Conservation (phyloP, 92 coral and sea anemone species). For the Heliopora coerulea region DNA sequence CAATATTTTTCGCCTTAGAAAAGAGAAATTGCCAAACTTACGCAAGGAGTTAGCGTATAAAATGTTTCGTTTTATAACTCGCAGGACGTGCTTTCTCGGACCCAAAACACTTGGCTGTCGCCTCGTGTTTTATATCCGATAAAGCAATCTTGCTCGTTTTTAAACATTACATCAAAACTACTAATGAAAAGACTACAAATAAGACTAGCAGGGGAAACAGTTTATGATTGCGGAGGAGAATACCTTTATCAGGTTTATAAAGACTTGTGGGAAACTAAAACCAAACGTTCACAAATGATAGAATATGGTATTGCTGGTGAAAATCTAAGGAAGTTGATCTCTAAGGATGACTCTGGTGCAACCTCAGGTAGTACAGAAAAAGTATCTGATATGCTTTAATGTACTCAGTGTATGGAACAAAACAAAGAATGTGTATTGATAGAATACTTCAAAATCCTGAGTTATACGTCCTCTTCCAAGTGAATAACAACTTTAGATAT, state of each 20-base stretch:
- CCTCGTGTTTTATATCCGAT: no score
- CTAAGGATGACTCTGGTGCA: conserved; percentile 12
- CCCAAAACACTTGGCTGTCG: no score
- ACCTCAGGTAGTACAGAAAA: not conserved
- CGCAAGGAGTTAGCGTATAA: no score
- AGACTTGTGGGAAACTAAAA: conserved; percentile 14
- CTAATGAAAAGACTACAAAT: not conserved
- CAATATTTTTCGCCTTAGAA: no score
- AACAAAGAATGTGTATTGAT: not conserved
- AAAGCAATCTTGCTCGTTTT: no score
- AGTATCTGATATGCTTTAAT: not conserved
- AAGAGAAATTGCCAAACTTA: no score
- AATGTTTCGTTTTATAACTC: no score
- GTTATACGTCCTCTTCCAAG: not conserved
- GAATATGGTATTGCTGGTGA: conserved; percentile 10
- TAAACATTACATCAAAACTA: conserved; percentile 6
- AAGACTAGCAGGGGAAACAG: conserved; percentile 18
- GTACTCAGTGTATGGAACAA: not conserved
- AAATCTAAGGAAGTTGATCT: conserved; percentile 1
- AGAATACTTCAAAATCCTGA: conserved; percentile 5
- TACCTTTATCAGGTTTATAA: not conserved
- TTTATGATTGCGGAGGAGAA: conserved; percentile 7
- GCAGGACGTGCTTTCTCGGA: no score
- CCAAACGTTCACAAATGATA: not conserved
- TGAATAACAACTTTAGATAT: conserved; percentile 14